Evolutionary conservation across 2,113 vertebrate species (phyloP), one percentile per base, ranked within the genome.

Genomic region (Recurvirostra avosetta): DNA sequence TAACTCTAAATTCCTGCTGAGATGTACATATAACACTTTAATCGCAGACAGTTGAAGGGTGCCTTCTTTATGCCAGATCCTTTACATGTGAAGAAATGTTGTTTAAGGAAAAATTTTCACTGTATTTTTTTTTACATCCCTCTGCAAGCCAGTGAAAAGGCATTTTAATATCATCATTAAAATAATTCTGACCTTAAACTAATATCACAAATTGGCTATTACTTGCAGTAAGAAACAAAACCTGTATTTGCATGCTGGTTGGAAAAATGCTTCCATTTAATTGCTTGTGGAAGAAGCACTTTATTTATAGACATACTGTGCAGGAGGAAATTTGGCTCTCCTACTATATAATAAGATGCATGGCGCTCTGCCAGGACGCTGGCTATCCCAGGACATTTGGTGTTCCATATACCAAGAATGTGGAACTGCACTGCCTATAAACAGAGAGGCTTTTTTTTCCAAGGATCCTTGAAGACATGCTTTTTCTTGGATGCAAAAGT

Each of bases 241-340:
- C 27, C 80, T 82, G 41, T 55, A 95, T 96, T 97, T 97, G 94
- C 90, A 80, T 81, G 45, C 80, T 95, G 91, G 73, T 95, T 45
- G 92, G 96, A 96, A 97, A 98, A 98, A 96, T 65, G 94, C 59
- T 96, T 81, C 90, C 87, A 82, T 96, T 94, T 94, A 96, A 98
- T 95, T 97, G 90, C 91, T 95, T 97, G 89, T 94, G 97, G 97
- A 97, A n/a, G 82, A 92, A 97, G 56, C 66, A 43, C 77, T 97
- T 96, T 97, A 97, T 97, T 97, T 98, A 97, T 98, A 98, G 97
- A 93, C 92, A 86, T 59, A 92, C 87, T 92, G 86, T 78, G 87
- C 93, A 96, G 96, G 91, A 97, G 96, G 97, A 96, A 97, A 97
- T 96, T 93, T 98, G 98, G 97, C 97, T 97, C 67, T 83, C 74